A percentile compares a stretch with the other conserved stretches of the same genome.
phyloP scores from a whole-genome alignment of 2,888 invertebrate species.

The Drosophila flavopinicola region DNA sequence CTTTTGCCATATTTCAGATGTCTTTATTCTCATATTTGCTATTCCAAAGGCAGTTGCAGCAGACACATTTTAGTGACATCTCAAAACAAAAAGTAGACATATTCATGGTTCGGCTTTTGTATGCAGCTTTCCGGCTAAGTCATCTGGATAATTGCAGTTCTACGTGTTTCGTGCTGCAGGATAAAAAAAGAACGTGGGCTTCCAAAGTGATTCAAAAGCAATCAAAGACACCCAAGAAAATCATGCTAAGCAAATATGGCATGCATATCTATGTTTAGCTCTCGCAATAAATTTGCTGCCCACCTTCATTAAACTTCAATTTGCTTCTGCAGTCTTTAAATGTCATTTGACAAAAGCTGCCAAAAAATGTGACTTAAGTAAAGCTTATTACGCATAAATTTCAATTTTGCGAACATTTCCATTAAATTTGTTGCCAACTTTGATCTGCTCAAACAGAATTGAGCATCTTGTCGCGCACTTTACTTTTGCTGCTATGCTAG shows the following conservation, averaged over 20 bases:
- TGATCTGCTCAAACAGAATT: not conserved
- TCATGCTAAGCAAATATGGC: not conserved
- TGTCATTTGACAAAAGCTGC: not conserved
- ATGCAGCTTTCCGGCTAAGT: slow-evolving; percentile 24
- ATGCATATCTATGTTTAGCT: too few relatives aligned
- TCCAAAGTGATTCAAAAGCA: slow-evolving; percentile 26
- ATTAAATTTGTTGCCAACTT: not conserved
- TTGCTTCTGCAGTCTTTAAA: not conserved
- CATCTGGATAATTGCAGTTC: slow-evolving; percentile 35
- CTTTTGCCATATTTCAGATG: slow-evolving; percentile 24
- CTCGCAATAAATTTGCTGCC: too few relatives aligned
- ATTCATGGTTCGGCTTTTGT: slow-evolving; percentile 22
- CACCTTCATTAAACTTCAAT: not conserved
- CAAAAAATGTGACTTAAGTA: not conserved
- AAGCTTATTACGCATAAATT: slow-evolving; percentile 3
- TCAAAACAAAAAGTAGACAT: slow-evolving; percentile 33
- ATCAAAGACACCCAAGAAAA: slow-evolving; percentile 23
- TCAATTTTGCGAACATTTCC: not conserved
- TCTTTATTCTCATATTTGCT: slow-evolving; percentile 28
- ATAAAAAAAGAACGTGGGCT: slow-evolving; percentile 8
- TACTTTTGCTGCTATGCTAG: not conserved
- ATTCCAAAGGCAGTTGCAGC: slow-evolving; percentile 15
- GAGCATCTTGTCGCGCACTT: not conserved
- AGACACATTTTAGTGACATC: slow-evolving; percentile 23
- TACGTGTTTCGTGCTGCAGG: slow-evolving; percentile 15